Evolutionary conservation across 53 echinoderm and acorn worm species (phyloP), one percentile per base, ranked within the genome.

Genomic region (Echinarachnius parma): DNA sequence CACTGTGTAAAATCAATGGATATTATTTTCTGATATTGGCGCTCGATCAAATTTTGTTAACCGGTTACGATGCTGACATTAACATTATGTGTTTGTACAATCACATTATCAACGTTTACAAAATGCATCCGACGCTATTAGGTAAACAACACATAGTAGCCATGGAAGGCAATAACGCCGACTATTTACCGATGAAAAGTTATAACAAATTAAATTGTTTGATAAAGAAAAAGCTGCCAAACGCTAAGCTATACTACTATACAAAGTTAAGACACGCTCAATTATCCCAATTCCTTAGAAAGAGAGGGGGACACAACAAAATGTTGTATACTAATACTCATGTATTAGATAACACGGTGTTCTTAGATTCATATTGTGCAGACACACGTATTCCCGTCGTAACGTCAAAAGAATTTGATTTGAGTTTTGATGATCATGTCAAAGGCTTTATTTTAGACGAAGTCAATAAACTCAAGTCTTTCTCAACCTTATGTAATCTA

Each of bases 401-500:
- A 16, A 47, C n/a, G n/a, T n/a, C n/a, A n/a, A n/a, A n/a, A n/a
- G n/a, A n/a, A n/a, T n/a, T n/a, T n/a, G n/a, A n/a, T n/a, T n/a
- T n/a, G n/a, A n/a, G n/a, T n/a, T n/a, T n/a, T n/a, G n/a, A n/a
- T n/a, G n/a, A n/a, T n/a, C n/a, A n/a, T n/a, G n/a, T 55, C 22
- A 55, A 55, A 55, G 55, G 55, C 3, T 55, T 21, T 55, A 22
- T 55, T 3, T 23, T 55, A 25, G 55, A 55, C 22, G 55, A 55
- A 18, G 24, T 11, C 11, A 55, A 55, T 25, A 55, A 55, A 55
- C 11, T 55, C 21, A 55, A 25, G 11, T 20, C 21, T 13, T 55
- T 8, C 24, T 7, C 13, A 25, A 55, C 55, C 13, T 22, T 25
- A 25, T 55, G 55, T 55, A 55, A 55, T 23, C 55, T 55, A 2